A percentile compares a stretch with the other conserved stretches of the same genome.
These are phyloP conservation scores for Callorhinus ursinus DNA, from an alignment of 2,113 vertebrate genomes.

Conservation along the genomic window DNA sequence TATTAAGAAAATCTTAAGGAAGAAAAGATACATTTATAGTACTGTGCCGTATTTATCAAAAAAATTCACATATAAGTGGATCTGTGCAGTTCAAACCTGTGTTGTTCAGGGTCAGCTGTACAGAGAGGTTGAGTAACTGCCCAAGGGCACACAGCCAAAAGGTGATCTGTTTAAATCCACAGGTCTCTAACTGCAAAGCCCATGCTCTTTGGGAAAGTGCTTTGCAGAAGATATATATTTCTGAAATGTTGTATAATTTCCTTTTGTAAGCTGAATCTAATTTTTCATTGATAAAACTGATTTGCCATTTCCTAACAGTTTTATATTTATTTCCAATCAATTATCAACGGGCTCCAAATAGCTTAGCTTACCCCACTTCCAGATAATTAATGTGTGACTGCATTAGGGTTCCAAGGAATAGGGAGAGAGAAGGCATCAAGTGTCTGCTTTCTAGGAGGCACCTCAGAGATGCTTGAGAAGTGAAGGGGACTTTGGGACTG, in stretches of 20 bases:
- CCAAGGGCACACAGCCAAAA: not conserved
- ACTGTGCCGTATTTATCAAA: not conserved
- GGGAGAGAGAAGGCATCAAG: not conserved
- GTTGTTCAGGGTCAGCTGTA: not conserved
- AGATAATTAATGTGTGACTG: not conserved
- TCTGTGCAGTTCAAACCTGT: not conserved
- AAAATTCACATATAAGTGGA: not conserved
- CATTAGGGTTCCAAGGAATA: not conserved
- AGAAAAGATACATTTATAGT: not conserved
- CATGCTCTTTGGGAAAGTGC: not conserved
- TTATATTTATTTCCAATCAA: slow-evolving; percentile 27
- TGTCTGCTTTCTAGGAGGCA: not conserved
- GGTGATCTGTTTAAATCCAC: not conserved
- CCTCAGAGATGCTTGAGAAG: not conserved
- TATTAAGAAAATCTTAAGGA: not conserved
- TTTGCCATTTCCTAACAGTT: slow-evolving; percentile 16
- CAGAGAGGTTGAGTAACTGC: not conserved
- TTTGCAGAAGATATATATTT: slow-evolving; percentile 2
- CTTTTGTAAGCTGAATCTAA: slow-evolving; percentile 33
- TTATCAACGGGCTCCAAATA: slow-evolving; percentile 7
- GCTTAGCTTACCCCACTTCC: not conserved
- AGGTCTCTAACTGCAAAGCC: slow-evolving; percentile 16
- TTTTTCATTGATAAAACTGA: slow-evolving; percentile 37
- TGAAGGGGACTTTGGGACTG: not conserved
- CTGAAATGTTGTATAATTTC: not conserved